Evolutionary conservation across 1,140 invertebrate species (phyloP).

Genomic region (Drosophila athabasca): DNA sequence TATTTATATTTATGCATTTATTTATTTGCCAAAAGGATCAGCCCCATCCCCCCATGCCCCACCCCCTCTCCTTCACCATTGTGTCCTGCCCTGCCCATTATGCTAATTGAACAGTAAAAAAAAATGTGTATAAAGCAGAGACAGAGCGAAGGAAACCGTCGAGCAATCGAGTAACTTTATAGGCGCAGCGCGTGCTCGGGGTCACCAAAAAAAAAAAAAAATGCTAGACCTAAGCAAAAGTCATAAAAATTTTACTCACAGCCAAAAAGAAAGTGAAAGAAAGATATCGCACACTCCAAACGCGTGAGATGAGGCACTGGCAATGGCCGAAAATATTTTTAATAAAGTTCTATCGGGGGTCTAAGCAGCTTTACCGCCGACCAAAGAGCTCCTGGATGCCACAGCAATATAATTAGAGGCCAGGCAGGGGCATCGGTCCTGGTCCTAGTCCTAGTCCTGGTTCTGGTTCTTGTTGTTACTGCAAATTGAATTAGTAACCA

Average conservation of each 20-base stretch:
- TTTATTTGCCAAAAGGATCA: constrained; percentile 83
- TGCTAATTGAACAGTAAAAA: constrained; percentile 83
- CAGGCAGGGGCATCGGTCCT: constrained; percentile 11
- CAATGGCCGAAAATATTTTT: constrained; percentile 72
- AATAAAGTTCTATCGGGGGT: constrained; percentile 69
- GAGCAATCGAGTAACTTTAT: constrained; percentile 61
- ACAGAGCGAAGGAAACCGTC: constrained; percentile 11
- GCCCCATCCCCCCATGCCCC: constrained; percentile 53
- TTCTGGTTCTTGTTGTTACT: constrained; percentile 60
- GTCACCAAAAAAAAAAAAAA: constrained; percentile 30
- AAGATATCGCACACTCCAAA: constrained; percentile 16
- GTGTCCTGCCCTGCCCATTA: constrained; percentile 75
- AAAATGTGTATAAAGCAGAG: constrained; percentile 24
- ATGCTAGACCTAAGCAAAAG: constrained; percentile 23
- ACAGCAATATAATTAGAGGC: constrained; percentile 72
- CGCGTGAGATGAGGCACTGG: constrained; percentile 7
- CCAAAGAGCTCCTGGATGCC: constrained; percentile 35
- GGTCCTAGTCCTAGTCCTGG: constrained; percentile 15
- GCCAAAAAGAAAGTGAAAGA: constrained; percentile 34
- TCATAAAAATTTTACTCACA: constrained; percentile 72
- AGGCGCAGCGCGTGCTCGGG: constrained; percentile 67
- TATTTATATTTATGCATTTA: constrained; percentile 79
- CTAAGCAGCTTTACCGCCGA: constrained; percentile 69
- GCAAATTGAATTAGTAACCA: constrained; percentile 80
- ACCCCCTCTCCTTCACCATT: constrained; percentile 16